These are phyloP conservation scores for Stenodema calcarata DNA, from an alignment of 2,888 invertebrate genomes.

Conservation along the genomic window DNA sequence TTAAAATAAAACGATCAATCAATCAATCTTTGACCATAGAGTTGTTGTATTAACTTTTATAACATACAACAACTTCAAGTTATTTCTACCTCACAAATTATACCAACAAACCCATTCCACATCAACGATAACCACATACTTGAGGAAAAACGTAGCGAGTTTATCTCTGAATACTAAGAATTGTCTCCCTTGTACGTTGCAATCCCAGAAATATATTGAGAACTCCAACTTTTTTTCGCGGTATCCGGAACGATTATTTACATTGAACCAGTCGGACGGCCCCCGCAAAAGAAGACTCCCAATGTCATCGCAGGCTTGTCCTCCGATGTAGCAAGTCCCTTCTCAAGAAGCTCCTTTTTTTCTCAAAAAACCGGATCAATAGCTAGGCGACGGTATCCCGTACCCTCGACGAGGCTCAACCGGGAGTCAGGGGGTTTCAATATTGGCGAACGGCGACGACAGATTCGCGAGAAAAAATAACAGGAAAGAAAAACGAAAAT, in stretches of 20 bases:
- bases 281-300: slow-evolving; percentile 11
- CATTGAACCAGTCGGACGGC: slow-evolving; percentile 27
- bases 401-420: not conserved
- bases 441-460: not conserved
- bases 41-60: too few species aligned
- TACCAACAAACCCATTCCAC: too few species aligned
- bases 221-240: not conserved
- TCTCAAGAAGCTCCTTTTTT: not conserved
- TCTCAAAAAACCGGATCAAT: slow-evolving; percentile 36
- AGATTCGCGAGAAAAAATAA: too few species aligned
- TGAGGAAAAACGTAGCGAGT: not conserved
- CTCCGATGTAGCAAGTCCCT: slow-evolving; percentile 33
- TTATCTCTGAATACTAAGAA: not conserved
- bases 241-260: slow-evolving; percentile 24
- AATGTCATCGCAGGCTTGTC: slow-evolving; percentile 12
- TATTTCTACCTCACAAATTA: too few species aligned
- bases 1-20: too few species aligned
- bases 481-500: too few species aligned
- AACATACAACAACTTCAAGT: too few species aligned
- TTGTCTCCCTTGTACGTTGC: not conserved
- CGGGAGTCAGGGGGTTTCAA: not conserved
- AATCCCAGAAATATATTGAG: slow-evolving; percentile 1
- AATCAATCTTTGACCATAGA: too few species aligned
- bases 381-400: not conserved
- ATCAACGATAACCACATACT: too few species aligned